These are phyloP conservation scores for Salarias fasciatus DNA, from an alignment of 2,797 vertebrate species.

Conservation along the genomic window DNA sequence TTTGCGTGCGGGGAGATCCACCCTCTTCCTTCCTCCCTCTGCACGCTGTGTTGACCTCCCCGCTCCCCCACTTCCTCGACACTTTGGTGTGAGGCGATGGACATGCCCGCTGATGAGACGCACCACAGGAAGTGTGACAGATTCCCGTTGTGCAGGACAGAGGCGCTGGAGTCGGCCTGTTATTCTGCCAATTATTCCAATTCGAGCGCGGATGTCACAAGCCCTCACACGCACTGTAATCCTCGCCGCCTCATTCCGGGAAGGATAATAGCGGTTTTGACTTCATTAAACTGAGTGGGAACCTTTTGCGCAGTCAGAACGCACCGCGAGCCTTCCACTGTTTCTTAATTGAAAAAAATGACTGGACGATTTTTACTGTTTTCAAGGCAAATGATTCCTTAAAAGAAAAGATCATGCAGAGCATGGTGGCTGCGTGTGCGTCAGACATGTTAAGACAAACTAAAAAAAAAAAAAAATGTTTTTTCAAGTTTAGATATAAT, in stretches of 20 bases:
- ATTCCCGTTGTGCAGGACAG: constrained; percentile 89
- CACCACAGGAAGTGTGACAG: constrained; percentile 88
- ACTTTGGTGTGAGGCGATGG: constrained; percentile 74
- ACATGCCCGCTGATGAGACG: constrained; percentile 88
- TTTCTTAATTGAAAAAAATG: constrained; percentile 35
- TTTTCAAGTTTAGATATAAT: constrained; percentile 13
- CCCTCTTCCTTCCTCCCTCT: constrained; percentile 1
- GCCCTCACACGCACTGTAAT: constrained; percentile 23
- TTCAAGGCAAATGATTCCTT: constrained; percentile 30
- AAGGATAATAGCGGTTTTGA: constrained; percentile 60
- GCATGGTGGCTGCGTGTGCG: background rate
- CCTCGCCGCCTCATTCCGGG: constrained; percentile 38
- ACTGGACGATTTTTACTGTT: constrained; percentile 17
- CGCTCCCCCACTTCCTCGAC: too few relatives aligned
- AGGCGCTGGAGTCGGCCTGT: constrained; percentile 70
- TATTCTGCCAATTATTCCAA: constrained; percentile 71
- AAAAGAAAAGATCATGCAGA: constrained; percentile 1
- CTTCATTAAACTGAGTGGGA: constrained; percentile 54
- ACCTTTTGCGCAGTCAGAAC: constrained; percentile 37
- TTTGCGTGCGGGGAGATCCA: constrained; percentile 9
- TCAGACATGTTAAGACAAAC: too few relatives aligned
- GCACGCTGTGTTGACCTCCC: constrained; percentile 11
- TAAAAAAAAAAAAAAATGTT: background rate
- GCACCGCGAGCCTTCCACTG: constrained; percentile 17
- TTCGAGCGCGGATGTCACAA: constrained; percentile 39